A percentile compares a stretch with the other conserved stretches of the same genome.
phyloP scores from a whole-genome alignment of 2,113 vertebrate genomes.

The Otus sunia region DNA sequence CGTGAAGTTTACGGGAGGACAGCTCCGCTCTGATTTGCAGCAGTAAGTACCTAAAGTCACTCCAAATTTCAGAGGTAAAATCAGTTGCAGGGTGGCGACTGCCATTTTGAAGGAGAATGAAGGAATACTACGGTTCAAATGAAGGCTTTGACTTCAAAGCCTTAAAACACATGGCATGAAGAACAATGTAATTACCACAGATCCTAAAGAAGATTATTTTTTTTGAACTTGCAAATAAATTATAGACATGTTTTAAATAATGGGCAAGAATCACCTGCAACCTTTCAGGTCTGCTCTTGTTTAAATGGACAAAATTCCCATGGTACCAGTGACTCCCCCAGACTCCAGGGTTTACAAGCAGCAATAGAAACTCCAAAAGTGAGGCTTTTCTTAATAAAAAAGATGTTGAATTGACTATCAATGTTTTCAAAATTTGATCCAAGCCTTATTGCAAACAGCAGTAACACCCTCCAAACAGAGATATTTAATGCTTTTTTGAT shows the following conservation, averaged over 20 bases:
- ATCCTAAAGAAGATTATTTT: not conserved
- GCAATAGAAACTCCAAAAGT: not conserved
- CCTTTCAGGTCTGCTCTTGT: conserved; percentile 3
- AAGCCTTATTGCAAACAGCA: not conserved
- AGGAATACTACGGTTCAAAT: not conserved
- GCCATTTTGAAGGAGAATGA: not conserved
- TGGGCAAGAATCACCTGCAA: not conserved
- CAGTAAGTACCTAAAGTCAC: not conserved
- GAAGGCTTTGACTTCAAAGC: conserved; percentile 13
- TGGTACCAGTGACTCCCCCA: not conserved
- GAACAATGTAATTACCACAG: not conserved
- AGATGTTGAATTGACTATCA: not conserved
- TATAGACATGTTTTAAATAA: conserved; percentile 7
- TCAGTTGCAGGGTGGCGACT: not conserved
- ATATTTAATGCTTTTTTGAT: not conserved
- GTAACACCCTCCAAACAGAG: not conserved
- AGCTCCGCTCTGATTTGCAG: not conserved
- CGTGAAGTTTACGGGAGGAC: not conserved
- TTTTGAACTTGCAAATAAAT: not conserved
- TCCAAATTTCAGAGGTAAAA: not conserved
- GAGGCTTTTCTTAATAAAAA: not conserved
- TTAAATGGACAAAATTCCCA: not conserved
- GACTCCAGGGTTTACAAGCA: not conserved
- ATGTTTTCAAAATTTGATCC: not conserved
- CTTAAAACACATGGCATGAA: not conserved